Evolutionary conservation across 2,797 vertebrate species (phyloP), one percentile per base, ranked within the genome.

Genomic region (Siniperca obscura): DNA sequence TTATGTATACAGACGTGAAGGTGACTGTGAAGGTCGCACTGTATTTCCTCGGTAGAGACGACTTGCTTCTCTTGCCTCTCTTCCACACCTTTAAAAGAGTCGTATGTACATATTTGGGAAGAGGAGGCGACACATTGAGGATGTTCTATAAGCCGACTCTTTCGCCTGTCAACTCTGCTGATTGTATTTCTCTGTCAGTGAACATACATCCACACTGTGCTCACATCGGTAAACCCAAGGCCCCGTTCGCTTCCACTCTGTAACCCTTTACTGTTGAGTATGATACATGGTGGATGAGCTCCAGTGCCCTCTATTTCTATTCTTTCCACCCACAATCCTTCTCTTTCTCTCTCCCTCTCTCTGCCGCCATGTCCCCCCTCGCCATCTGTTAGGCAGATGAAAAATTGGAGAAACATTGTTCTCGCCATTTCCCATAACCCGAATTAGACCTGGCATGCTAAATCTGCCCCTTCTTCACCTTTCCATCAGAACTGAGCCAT

Each of bases 371-470:
- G 0, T 11, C 25, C 53, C 55, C 60, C 16, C 44, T 55, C 81
- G 67, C 83, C 83, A 72, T 86, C 88, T 86, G 86, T 77, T 89
- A 86, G n/a, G 80, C 83, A 81, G 81, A 87, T 85, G 80, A 90
- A 86, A 85, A 85, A 89, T 87, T 68, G 84, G 60, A 70, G 71
- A 86, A 87, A 85, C 79, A 67, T 84, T 90, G 84, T 87, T 89
- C 81, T 87, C 67, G 55, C 48, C 50, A 34, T 73, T 85, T 79
- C 44, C 59, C 81, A 76, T 82, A 74, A 84, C 81, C 82, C 59
- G 80, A 84, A 91, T 91, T 90, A 92, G 88, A 84, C 72, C 78
- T 84, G 90, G 67, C 88, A 86, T 83, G 88, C 78, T 83, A 90
- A 89, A 86, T 76, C n/a, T 79, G 78, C 76, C 81, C 40, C 55